Evolutionary conservation across 2,888 invertebrate genomes (phyloP), one percentile per base, ranked within the genome.

Genomic region (Neocrepidodera transversa): DNA sequence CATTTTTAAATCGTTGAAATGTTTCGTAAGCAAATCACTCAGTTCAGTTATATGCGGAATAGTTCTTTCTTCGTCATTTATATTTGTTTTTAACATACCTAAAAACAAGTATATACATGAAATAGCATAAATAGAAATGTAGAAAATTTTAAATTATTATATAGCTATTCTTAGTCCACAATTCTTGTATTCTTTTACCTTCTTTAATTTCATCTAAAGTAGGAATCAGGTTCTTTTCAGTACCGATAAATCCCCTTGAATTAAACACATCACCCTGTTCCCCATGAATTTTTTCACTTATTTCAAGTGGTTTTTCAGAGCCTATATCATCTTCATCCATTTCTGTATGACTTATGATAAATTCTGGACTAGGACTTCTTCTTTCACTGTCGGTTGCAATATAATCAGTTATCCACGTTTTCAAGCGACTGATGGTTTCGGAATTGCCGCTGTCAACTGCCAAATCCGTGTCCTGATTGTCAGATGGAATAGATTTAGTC

Each of bases 41-140:
- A 74, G 60, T 47, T 74, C 73, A 0, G 70, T 69, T 28, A 74
- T 71, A 48, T 73, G 68, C 0, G 74, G 74, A 38, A 74, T 65
- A n/a, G 20, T 60, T 51, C 68, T 61, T 32, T 69, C 58, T 36
- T 67, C 62, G n/a, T 66, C 60, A 6, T 57, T 14, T 10, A 45
- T 2, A 2, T 48, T 54, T 23, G 35, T 13, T 14, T 62, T 62
- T 40, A 71, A 28, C 68, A 71, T 68, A 26, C 63, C 70, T 70
- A 51, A 13, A 64, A 11, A 40, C 11, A 36, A 36, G n/a, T 10
- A 11, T 23, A 23, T 23, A 23, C 23, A 4, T 6, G 6, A n/a
- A 6, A 1, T 7, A 20, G 18, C 6, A 18, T 23, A 36, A 18
- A 26, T 23, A 26, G 11, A 14, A 6, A n/a, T 18, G 10, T 14